Base-by-base conservation (phyloP, 2,113 vertebrate species). In the Pongo pygmaeus region DNA sequence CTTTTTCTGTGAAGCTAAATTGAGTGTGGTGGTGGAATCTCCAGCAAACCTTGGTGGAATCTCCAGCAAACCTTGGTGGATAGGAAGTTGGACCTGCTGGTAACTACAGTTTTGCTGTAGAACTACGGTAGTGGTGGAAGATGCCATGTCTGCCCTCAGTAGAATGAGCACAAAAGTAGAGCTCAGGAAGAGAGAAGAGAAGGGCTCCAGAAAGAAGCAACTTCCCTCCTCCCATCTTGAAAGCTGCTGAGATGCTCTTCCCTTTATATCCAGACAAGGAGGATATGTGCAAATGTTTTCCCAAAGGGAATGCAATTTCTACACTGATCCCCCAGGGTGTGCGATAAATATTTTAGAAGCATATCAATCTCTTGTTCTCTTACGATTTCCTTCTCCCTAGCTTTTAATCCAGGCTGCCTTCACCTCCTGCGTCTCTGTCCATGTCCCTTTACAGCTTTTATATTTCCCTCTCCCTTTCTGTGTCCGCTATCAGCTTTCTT, bases 331-430 rank as follows among this genome's bases (percentile, higher is more conserved):
- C n/a, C 67, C 38, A 43, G 55, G 52, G 69, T 57, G 46, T 2
- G 8, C 46, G 22, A 52, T 80, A 30, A 89, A 86, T 86, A 75
- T 95, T 78, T 85, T 84, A 79, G 81, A 91, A 94, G 32, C 22
- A 17, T 30, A 30, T 2, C 84, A 64, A 10, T 57, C n/a, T 40
- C 81, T 61, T 74, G 22, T 90, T 52, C 77, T 91, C 12, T 48
- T 81, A 32, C 13, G 70, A 38, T 32, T 48, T 17, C 38, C n/a
- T 14, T 38, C 43, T 70, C 32, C 74, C 35, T 92, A 46, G 48
- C 64, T 93, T 95, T 89, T 64, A 85, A 96, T 59, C 50, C 70
- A 88, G 84, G 74, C n/a, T 52, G 8, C 79, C 89, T 79, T 95
- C 84, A 72, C 48, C 8, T 84, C 72, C 70, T 46, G 43, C 25